Evolutionary conservation across 2,797 vertebrate species (phyloP).

Genomic region (Halcyon leucocephala): DNA sequence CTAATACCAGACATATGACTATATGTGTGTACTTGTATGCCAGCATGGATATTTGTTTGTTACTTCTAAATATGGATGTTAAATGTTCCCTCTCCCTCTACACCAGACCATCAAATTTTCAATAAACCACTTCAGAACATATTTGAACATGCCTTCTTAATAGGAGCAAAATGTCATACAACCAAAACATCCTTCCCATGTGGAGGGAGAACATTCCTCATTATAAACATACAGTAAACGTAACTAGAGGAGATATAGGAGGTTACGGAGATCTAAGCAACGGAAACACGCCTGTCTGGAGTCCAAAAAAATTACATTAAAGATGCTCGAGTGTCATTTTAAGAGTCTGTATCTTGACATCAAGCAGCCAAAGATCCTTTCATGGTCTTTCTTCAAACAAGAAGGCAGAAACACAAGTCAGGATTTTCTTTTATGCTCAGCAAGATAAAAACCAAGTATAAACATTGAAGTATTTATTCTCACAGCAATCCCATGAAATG

Average conservation of each 20-base stretch:
- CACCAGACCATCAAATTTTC: background rate
- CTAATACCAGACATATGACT: background rate
- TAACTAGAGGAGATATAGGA: background rate
- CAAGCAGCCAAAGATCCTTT: slow-evolving; percentile 58
- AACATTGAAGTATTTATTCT: slow-evolving; percentile 51
- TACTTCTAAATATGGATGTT: background rate
- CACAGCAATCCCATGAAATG: slow-evolving; percentile 31
- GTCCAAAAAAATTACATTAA: slow-evolving; percentile 64
- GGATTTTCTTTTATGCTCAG: slow-evolving; percentile 53
- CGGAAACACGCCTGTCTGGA: background rate
- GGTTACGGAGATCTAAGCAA: slow-evolving; percentile 13
- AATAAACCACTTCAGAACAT: background rate
- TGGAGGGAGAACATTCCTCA: background rate
- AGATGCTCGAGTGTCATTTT: slow-evolving; percentile 56
- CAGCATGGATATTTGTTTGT: background rate
- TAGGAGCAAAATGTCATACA: background rate
- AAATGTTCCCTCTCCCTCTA: background rate
- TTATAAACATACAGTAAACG: background rate
- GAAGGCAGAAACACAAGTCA: slow-evolving; percentile 50
- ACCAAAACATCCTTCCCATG: slow-evolving; percentile 3
- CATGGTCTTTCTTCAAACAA: slow-evolving; percentile 63
- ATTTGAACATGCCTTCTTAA: slow-evolving; percentile 4
- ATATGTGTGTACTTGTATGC: background rate
- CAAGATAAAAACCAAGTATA: slow-evolving; percentile 40
- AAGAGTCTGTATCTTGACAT: slow-evolving; percentile 48